Conservation (phyloP, 2,113 vertebrate species). For the Camelus dromedarius region DNA sequence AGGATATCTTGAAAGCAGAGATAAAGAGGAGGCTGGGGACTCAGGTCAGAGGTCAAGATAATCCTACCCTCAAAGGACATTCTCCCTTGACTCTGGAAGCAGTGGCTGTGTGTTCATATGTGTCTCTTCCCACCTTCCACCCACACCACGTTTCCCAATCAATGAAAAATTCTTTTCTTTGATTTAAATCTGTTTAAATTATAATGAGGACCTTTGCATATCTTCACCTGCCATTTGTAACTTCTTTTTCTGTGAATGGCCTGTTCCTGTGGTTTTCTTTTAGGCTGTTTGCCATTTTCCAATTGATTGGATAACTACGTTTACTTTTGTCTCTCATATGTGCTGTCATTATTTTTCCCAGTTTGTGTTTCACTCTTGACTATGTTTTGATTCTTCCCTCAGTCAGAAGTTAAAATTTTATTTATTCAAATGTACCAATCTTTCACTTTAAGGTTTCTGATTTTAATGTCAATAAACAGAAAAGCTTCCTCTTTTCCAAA, state of each 20-base stretch:
- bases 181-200: background rate
- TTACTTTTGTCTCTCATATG: background rate
- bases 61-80: background rate
- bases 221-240: background rate
- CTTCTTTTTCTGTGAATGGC: background rate
- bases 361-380: background rate
- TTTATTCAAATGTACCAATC: conserved; percentile 5
- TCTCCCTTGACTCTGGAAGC: background rate
- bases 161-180: background rate
- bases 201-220: background rate
- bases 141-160: background rate
- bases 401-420: conserved; percentile 14
- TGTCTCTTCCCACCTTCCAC: background rate
- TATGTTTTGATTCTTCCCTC: conserved; percentile 22
- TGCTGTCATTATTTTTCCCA: background rate
- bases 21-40: background rate
- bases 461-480: background rate
- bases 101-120: background rate
- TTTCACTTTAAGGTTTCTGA: conserved; percentile 27
- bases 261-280: background rate
- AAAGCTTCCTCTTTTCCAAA: background rate
- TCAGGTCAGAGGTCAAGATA: background rate
- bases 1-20: background rate
- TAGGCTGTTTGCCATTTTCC: background rate
- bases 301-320: background rate